These are phyloP conservation scores for Ceramica pisi DNA, from an alignment of 2,888 invertebrate genomes.

Conservation along the genomic window DNA sequence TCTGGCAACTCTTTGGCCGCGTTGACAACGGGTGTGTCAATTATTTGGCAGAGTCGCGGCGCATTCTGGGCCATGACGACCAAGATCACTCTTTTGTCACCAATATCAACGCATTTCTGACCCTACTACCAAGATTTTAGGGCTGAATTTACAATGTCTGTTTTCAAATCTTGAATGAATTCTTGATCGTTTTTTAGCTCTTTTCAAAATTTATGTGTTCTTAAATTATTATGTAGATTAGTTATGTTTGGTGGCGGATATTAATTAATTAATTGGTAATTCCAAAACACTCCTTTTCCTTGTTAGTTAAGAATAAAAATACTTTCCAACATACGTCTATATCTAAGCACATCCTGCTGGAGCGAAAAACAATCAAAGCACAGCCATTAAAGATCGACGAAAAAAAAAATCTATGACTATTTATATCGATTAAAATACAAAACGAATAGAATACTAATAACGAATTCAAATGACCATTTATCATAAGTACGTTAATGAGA, in stretches of 20 bases:
- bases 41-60: constrained; percentile 86
- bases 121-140: constrained; percentile 44
- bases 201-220: constrained; percentile 56
- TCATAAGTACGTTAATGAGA: constrained; percentile 69
- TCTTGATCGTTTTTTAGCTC: constrained; percentile 44
- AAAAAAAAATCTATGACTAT: constrained; percentile 43
- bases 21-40: constrained; percentile 87
- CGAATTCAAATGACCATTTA: constrained; percentile 65
- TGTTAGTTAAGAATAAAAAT: constrained; percentile 27
- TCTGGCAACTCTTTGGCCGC: constrained; percentile 80
- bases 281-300: constrained; percentile 40
- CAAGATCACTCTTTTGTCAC: constrained; percentile 79
- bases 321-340: constrained; percentile 24
- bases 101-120: constrained; percentile 63
- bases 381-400: constrained; percentile 26
- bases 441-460: constrained; percentile 64
- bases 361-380: constrained; percentile 18
- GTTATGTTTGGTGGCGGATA: constrained; percentile 35
- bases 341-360: constrained; percentile 24
- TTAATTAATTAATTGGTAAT: constrained; percentile 46
- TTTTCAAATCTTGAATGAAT: constrained; percentile 25
- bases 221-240: constrained; percentile 50
- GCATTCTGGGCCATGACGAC: constrained; percentile 87
- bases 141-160: constrained; percentile 42
- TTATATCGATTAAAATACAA: constrained; percentile 65